Evolutionary conservation across 2,113 vertebrate genomes (phyloP), one percentile per base, ranked within the genome.

Genomic region (Pachypanchax playfairii): DNA sequence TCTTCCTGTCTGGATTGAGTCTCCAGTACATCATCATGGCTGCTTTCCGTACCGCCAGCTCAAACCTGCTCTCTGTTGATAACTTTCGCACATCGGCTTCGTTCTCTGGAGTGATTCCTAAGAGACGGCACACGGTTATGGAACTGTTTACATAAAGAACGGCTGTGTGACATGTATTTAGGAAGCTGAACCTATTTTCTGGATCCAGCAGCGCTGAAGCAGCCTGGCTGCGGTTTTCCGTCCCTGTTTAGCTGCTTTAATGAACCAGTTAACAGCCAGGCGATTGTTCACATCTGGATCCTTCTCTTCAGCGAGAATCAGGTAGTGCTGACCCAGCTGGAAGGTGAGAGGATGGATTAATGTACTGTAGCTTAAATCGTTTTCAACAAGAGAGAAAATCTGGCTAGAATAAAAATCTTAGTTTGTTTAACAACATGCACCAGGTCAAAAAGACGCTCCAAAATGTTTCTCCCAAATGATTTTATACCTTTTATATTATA

Each of bases 11-110:
- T 0, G 97, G 97, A 74, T 99, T 99, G 54, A 99, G 93, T 77
- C 92, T 96, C 94, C 94, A 96, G 77, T 97, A 98, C 96, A 99
- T 98, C 86, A 94, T 92, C 78, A 95, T 92, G 9, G 96, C 95
- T 0, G 96, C 96, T 86, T 96, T 96, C 59, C 97, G 92, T 21
- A 99, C 96, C 0, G 94, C 92, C 67, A 93, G 90, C 84, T 98
- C 97, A 82, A 99, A 92, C 64, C 93, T 96, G 1, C 93, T 96
- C 88, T 99, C 97, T 0, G 92, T 91, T 0, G 94, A 87, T 11
- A 99, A 86, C 50, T 82, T 93, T 29, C 89, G 94, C 49, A 98
- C 92, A 11, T 95, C 94, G 1, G 75, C 81, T 70, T 96, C 93
- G 5, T 99, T 98, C 75, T 97, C 94, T 0, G 77, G 84, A 20